Percentiles rank a stretch among this genome's conserved stretches.
These are phyloP conservation scores for Pocillopora verrucosa DNA, from an alignment of 64 coral and sea anemone genomes.

Conservation along the genomic window DNA sequence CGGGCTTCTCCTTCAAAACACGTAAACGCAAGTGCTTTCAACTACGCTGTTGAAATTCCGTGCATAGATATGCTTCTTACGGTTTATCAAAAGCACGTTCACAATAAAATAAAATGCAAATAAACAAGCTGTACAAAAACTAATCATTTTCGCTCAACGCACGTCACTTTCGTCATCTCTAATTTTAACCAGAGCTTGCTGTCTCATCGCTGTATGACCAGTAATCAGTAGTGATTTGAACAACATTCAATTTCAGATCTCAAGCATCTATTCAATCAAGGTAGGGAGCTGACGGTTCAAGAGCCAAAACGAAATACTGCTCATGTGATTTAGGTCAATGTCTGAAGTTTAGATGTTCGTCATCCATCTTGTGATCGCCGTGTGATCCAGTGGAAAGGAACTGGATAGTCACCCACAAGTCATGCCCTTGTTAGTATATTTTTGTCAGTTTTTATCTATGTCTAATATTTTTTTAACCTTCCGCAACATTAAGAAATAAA, in stretches of 20 bases:
- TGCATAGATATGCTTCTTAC: no score
- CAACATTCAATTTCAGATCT: not conserved
- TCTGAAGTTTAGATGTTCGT: not conserved
- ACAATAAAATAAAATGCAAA: not conserved
- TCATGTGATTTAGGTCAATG: not conserved
- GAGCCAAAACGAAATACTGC: no score
- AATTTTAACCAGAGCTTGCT: not conserved
- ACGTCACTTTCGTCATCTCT: not conserved
- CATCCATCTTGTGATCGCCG: not conserved
- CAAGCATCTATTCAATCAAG: not conserved
- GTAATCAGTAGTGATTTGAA: not conserved
- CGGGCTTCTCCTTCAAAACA: no score
- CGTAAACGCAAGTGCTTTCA: no score
- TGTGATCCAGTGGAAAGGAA: not conserved
- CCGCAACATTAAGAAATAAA: not conserved
- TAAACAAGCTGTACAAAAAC: not conserved
- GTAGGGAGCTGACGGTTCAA: no score
- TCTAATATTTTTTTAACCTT: not conserved
- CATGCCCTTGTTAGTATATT: not conserved
- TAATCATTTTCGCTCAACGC: not conserved
- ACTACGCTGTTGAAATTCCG: no score
- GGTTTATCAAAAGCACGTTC: not conserved
- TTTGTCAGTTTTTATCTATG: not conserved
- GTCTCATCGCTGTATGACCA: not conserved
- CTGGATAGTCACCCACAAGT: not conserved